These are phyloP conservation scores for Wasmannia auropunctata DNA, from an alignment of 1,140 invertebrate genomes.

Conservation along the genomic window DNA sequence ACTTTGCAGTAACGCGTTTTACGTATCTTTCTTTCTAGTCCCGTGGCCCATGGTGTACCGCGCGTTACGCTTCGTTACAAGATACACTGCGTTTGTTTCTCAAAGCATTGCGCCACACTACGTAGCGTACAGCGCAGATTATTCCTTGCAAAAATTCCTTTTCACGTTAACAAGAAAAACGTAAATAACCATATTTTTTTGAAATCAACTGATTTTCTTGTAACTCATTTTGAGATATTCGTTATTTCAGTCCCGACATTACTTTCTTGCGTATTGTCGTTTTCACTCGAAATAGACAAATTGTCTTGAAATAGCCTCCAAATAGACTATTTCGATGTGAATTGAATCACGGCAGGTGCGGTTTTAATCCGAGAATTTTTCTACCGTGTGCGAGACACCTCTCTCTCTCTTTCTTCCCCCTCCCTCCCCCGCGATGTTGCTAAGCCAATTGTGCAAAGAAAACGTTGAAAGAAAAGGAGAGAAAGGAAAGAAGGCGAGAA, in stretches of 20 bases:
- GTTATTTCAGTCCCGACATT: background rate
- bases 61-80: conserved; percentile 62
- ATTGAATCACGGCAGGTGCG: conserved; percentile 13
- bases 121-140: conserved; percentile 19
- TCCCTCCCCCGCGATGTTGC: background rate
- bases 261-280: background rate
- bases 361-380: conserved; percentile 36
- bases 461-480: background rate
- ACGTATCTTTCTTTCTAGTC: background rate
- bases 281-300: background rate
- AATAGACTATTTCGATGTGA: background rate
- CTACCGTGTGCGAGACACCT: background rate
- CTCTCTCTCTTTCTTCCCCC: too few species aligned
- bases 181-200: background rate
- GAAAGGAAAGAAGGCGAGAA: background rate
- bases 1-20: conserved; percentile 60
- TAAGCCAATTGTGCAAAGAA: background rate
- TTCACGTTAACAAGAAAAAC: conserved; percentile 12
- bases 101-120: background rate
- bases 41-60: conserved; percentile 29
- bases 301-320: background rate
- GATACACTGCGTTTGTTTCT: conserved; percentile 57
- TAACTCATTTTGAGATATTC: conserved; percentile 2
- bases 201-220: conserved; percentile 21
- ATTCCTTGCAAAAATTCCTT: conserved; percentile 33